Evolutionary conservation across 2,797 vertebrate species (phyloP).

Genomic region (Lagocephalus sceleratus): DNA sequence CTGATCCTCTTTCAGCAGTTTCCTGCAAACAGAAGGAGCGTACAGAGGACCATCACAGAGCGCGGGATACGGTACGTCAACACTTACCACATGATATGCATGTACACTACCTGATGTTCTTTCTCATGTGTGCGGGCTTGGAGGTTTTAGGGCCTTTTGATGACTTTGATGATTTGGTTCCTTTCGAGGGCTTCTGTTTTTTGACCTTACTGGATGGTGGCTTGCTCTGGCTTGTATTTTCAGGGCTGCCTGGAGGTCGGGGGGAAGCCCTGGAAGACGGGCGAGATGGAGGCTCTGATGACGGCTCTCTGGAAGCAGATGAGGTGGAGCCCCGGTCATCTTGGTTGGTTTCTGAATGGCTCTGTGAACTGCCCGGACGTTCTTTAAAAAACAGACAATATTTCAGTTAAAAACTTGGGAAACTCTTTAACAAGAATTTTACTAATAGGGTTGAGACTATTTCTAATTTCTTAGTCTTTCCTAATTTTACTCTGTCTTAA

Average conservation of each 20-base stretch:
- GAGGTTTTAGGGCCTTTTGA: constrained; percentile 70
- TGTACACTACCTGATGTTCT: constrained; percentile 88
- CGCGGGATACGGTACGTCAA: background rate
- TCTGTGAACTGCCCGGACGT: constrained; percentile 78
- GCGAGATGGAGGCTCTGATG: constrained; percentile 73
- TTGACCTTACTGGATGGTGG: constrained; percentile 81
- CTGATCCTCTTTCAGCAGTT: constrained; percentile 94
- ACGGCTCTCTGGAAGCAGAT: constrained; percentile 88
- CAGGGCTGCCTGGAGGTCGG: constrained; percentile 57
- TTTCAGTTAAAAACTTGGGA: background rate
- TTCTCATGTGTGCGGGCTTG: constrained; percentile 91
- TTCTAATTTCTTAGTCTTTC: background rate
- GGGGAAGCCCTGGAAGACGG: constrained; percentile 78
- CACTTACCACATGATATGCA: background rate
- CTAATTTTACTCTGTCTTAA: background rate
- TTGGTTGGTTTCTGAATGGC: constrained; percentile 75
- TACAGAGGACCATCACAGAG: background rate
- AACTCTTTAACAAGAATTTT: background rate
- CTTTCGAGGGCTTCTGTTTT: constrained; percentile 75
- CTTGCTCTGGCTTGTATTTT: constrained; percentile 69
- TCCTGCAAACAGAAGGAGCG: constrained; percentile 71
- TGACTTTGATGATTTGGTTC: constrained; percentile 69
- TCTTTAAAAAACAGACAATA: constrained; percentile 66
- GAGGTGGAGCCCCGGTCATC: constrained; percentile 81
- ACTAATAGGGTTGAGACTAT: background rate